Evolutionary conservation across 2,888 invertebrate species (phyloP).

Genomic region (Altica lythri): DNA sequence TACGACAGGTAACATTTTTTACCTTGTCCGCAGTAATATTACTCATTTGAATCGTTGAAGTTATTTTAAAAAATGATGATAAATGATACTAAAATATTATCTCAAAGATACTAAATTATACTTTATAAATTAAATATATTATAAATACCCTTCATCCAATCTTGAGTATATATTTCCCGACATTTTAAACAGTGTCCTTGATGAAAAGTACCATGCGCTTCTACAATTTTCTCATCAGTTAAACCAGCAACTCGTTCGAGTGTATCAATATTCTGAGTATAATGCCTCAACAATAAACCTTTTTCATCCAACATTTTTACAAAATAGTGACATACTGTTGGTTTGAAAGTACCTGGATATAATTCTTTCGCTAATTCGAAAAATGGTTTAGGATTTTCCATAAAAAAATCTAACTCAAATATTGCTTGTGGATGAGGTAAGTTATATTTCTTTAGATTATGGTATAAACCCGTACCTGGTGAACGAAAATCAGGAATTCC

Average conservation of each 20-base stretch:
- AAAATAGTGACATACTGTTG: constrained; percentile 91
- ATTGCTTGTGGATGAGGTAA: constrained; percentile 90
- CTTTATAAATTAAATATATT: too few relatives aligned
- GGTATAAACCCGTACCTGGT: constrained; percentile 89
- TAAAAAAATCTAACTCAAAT: constrained; percentile 88
- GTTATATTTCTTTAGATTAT: constrained; percentile 88
- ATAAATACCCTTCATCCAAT: constrained; percentile 83
- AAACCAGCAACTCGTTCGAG: constrained; percentile 86
- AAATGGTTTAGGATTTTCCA: constrained; percentile 89
- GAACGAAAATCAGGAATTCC: constrained; percentile 97
- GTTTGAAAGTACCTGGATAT: constrained; percentile 85
- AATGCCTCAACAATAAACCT: constrained; percentile 74
- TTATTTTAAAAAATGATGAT: too few relatives aligned
- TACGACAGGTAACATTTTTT: too few relatives aligned
- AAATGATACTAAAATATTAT: too few relatives aligned
- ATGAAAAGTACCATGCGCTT: constrained; percentile 93
- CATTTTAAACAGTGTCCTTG: constrained; percentile 86
- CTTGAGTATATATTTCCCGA: constrained; percentile 69
- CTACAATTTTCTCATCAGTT: constrained; percentile 82
- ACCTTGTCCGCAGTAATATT: too few relatives aligned
- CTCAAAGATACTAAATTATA: too few relatives aligned
- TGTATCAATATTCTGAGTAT: constrained; percentile 93
- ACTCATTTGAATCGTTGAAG: too few relatives aligned
- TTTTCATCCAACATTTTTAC: constrained; percentile 83
- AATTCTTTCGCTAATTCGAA: constrained; percentile 88